Percentiles rank a stretch among this genome's conserved stretches.
phyloP scores from a whole-genome alignment of 1,140 invertebrate species.

The Bombus pyrosoma region DNA sequence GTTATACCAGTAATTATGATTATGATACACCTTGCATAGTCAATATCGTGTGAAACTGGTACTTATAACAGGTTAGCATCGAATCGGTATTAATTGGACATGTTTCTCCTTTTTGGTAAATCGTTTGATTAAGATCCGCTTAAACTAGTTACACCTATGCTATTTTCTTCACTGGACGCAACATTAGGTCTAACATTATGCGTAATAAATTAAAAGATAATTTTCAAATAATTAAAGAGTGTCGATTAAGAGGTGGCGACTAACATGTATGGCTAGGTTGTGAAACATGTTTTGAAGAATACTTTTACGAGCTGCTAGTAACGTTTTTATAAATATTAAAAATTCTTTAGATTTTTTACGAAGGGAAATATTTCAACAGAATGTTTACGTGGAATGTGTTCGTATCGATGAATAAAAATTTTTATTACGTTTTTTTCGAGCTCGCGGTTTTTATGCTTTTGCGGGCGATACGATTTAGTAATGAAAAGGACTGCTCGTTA shows the following conservation, averaged over 20 bases:
- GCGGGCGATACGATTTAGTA: not conserved
- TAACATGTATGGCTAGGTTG: not conserved
- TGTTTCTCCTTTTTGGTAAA: not conserved
- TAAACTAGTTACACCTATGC: not conserved
- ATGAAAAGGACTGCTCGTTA: not conserved
- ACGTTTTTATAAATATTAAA: not conserved
- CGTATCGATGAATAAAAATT: not conserved
- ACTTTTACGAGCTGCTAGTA: not conserved
- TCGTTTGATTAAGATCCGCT: not conserved
- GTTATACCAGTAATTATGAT: not conserved
- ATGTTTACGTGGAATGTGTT: conserved; percentile 7
- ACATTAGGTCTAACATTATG: not conserved
- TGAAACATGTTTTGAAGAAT: not conserved
- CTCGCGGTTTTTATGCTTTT: not conserved
- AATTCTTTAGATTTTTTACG: conserved; percentile 4
- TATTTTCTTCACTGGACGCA: not conserved
- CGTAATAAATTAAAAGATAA: not conserved
- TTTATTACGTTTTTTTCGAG: not conserved
- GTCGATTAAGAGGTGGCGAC: not conserved
- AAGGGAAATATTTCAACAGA: not conserved
- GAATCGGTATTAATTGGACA: not conserved
- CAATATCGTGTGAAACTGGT: not conserved
- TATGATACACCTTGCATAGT: not conserved
- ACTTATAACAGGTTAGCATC: not conserved
- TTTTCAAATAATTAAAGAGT: not conserved